phyloP scores from a whole-genome alignment of 2,113 vertebrate species.

The Phylloscopus whistleri region DNA sequence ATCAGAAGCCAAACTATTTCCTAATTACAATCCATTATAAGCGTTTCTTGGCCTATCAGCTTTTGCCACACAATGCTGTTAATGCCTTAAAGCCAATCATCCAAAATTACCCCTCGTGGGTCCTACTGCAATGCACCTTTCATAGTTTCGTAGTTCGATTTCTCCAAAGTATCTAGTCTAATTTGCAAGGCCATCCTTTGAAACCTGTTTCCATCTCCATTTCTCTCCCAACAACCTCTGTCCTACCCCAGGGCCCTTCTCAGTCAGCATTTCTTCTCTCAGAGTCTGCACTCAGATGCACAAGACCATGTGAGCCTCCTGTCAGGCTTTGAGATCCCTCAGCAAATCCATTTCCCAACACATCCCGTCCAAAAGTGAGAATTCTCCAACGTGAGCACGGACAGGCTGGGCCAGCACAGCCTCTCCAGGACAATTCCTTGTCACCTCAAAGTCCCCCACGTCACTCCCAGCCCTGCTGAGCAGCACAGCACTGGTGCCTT shows the following conservation, averaged over 20 bases:
- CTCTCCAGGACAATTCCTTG: not conserved
- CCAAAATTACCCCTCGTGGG: not conserved
- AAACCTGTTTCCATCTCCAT: not conserved
- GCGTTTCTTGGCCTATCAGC: not conserved
- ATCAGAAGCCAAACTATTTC: no score
- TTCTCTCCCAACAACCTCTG: not conserved
- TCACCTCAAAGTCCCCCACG: not conserved
- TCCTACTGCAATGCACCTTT: not conserved
- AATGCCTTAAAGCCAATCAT: not conserved
- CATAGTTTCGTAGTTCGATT: not conserved
- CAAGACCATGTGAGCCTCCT: not conserved
- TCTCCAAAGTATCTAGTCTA: not conserved
- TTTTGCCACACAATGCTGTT: not conserved
- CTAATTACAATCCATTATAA: not conserved
- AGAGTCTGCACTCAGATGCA: not conserved
- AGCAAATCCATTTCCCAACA: not conserved
- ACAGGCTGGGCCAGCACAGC: not conserved
- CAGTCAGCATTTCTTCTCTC: not conserved
- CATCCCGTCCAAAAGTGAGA: accelerated
- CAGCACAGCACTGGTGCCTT: not conserved
- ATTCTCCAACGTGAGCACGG: accelerated
- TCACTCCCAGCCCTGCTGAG: not conserved
- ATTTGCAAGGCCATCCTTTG: not conserved
- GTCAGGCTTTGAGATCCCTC: not conserved
- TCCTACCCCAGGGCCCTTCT: not conserved